Conservation (phyloP, 1,140 invertebrate species). For the Trissolcus basalis region DNA sequence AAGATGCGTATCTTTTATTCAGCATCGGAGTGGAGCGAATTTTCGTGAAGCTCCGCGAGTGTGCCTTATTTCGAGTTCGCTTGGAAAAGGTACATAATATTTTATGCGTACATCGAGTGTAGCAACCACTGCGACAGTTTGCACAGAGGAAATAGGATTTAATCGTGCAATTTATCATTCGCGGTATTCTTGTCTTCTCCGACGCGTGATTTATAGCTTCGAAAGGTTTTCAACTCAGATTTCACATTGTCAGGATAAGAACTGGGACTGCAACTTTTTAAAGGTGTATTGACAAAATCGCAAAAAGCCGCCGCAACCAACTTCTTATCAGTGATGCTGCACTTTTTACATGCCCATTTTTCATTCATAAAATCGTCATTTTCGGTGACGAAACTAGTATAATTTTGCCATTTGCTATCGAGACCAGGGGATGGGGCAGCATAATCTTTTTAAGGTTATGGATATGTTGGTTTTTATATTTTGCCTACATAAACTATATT, state of each 20-base stretch:
- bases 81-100: conserved; percentile 42
- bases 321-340: no score
- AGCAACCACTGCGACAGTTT: conserved; percentile 54
- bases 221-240: conserved; percentile 52
- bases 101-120: conserved; percentile 51
- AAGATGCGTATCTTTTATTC: conserved; percentile 36
- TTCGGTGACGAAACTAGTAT: no score
- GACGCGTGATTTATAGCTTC: conserved; percentile 44
- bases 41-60: conserved; percentile 15
- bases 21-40: conserved; percentile 8
- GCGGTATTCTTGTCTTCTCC: conserved; percentile 45
- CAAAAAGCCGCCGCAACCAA: background rate
- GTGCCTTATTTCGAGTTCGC: conserved; percentile 38
- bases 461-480: no score
- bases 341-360: no score
- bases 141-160: conserved; percentile 54
- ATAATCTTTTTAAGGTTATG: no score
- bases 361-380: no score
- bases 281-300: conserved; percentile 4
- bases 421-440: no score
- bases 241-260: conserved; percentile 49
- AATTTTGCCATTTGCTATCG: no score
- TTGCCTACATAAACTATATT: no score
- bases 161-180: conserved; percentile 59
- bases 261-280: conserved; percentile 1